Conservation (phyloP, 92 coral and sea anemone species). For the Epizoanthus rinbou region DNA sequence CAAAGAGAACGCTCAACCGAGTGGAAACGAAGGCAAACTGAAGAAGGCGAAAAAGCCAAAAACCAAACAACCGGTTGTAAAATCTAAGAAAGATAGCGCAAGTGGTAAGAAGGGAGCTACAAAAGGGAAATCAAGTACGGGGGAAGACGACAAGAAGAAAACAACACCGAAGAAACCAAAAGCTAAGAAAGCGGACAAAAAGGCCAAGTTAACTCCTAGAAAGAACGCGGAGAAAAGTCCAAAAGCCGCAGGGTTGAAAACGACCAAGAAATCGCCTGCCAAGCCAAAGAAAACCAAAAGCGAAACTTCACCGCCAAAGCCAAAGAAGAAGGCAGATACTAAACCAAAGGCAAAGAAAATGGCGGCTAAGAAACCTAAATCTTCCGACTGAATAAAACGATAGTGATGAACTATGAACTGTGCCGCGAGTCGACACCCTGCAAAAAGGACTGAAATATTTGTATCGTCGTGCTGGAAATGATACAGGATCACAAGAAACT, state of each 20-base stretch:
- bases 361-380: constrained; percentile 24
- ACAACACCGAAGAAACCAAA: constrained; percentile 42
- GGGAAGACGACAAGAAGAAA: constrained; percentile 23
- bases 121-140: constrained; percentile 19
- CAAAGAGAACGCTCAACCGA: constrained; percentile 26
- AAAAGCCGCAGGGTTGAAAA: constrained; percentile 27
- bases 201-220: constrained; percentile 4
- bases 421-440: too few species aligned
- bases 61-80: neutral
- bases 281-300: constrained; percentile 47
- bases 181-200: neutral
- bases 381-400: constrained; percentile 6
- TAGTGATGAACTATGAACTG: too few species aligned
- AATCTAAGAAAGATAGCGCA: constrained; percentile 9
- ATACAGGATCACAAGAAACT: too few species aligned
- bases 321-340: constrained; percentile 69
- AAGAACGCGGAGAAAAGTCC: constrained; percentile 38
- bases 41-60: constrained; percentile 23
- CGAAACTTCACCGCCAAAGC: constrained; percentile 48
- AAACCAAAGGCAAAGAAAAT: constrained; percentile 68
- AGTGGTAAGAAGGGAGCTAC: neutral
- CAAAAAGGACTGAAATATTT: too few species aligned
- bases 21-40: neutral
- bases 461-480: too few species aligned
- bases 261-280: constrained; percentile 46